phyloP scores from a whole-genome alignment of 2,888 invertebrate genomes.

The Hoplodrina blanda region DNA sequence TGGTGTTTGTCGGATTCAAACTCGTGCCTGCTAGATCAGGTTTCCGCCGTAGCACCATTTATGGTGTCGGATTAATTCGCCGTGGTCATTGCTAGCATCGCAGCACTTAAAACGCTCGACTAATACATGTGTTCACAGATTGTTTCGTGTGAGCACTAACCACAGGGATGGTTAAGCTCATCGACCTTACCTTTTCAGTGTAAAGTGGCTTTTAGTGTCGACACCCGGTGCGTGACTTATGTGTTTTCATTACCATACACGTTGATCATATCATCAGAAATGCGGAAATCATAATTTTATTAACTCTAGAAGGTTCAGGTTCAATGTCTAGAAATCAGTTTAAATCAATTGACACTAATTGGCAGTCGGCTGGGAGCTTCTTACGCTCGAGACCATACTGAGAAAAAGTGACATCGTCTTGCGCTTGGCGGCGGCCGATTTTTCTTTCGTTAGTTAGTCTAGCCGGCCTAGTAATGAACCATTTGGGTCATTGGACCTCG shows the following conservation, averaged over 20 bases:
- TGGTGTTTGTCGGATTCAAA: slow-evolving; percentile 75
- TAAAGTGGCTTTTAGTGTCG: slow-evolving; percentile 30
- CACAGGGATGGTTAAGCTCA: slow-evolving; percentile 55
- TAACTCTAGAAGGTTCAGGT: slow-evolving; percentile 36
- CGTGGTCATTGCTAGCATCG: slow-evolving; percentile 75
- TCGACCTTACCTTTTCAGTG: slow-evolving; percentile 37
- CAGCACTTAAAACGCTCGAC: slow-evolving; percentile 58
- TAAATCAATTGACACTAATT: slow-evolving; percentile 68
- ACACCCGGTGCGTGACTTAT: slow-evolving; percentile 28
- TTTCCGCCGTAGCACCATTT: slow-evolving; percentile 84
- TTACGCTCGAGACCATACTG: slow-evolving; percentile 26
- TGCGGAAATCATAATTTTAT: slow-evolving; percentile 14
- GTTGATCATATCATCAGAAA: slow-evolving; percentile 10
- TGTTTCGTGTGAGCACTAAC: slow-evolving; percentile 61
- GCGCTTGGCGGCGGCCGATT: slow-evolving; percentile 79
- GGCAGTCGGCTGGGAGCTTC: slow-evolving; percentile 56
- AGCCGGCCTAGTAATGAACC: slow-evolving; percentile 85
- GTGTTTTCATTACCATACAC: slow-evolving; percentile 8
- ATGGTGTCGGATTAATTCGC: slow-evolving; percentile 86
- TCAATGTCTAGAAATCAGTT: slow-evolving; percentile 58
- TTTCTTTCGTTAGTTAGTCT: slow-evolving; percentile 85
- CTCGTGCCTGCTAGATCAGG: slow-evolving; percentile 84
- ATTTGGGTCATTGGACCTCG: slow-evolving; percentile 90
- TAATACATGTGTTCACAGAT: slow-evolving; percentile 65
- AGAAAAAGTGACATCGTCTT: slow-evolving; percentile 63